Percentiles rank a stretch among this genome's conserved stretches.
Evolutionary conservation across 2,113 vertebrate genomes (phyloP).

Genomic region (Megaleporinus macrocephalus): DNA sequence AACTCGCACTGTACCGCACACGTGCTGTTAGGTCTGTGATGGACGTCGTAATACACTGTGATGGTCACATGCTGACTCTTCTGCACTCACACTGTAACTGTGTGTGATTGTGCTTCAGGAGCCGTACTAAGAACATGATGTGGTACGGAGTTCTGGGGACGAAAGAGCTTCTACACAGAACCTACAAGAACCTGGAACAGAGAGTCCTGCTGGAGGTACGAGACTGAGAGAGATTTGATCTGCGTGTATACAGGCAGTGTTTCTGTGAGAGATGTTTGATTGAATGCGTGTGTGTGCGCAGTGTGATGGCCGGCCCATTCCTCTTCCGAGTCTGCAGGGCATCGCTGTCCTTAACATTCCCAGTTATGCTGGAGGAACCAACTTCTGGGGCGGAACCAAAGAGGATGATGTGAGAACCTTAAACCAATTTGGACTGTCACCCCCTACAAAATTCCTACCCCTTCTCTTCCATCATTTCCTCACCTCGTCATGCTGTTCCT

Average conservation of each 20-base stretch:
- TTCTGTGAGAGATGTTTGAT: neutral
- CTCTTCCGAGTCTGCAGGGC: slow-evolving; percentile 93
- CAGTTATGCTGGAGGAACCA: slow-evolving; percentile 95
- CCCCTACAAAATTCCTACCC: too few relatives aligned
- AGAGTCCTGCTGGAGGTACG: slow-evolving; percentile 89
- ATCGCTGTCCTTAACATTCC: slow-evolving; percentile 96
- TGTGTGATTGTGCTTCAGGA: slow-evolving; percentile 67
- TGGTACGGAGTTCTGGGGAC: slow-evolving; percentile 97
- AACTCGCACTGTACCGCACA: slow-evolving; percentile 14
- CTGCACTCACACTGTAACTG: too few relatives aligned
- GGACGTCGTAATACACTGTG: too few relatives aligned
- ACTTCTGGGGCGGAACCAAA: slow-evolving; percentile 97
- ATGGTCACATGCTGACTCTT: too few relatives aligned
- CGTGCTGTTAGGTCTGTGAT: too few relatives aligned
- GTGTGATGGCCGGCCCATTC: slow-evolving; percentile 92
- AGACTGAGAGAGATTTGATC: neutral
- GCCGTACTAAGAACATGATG: slow-evolving; percentile 88
- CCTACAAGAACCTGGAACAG: slow-evolving; percentile 97
- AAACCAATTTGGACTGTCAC: too few relatives aligned
- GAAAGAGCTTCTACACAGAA: slow-evolving; percentile 92
- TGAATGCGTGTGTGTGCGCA: slow-evolving; percentile 59
- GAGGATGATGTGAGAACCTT: slow-evolving; percentile 85
- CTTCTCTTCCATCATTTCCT: too few relatives aligned
- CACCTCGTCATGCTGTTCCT: too few relatives aligned
- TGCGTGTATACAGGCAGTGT: too few relatives aligned